Conservation (phyloP, 2,797 vertebrate species). For the Bryconaethiops microstoma region DNA sequence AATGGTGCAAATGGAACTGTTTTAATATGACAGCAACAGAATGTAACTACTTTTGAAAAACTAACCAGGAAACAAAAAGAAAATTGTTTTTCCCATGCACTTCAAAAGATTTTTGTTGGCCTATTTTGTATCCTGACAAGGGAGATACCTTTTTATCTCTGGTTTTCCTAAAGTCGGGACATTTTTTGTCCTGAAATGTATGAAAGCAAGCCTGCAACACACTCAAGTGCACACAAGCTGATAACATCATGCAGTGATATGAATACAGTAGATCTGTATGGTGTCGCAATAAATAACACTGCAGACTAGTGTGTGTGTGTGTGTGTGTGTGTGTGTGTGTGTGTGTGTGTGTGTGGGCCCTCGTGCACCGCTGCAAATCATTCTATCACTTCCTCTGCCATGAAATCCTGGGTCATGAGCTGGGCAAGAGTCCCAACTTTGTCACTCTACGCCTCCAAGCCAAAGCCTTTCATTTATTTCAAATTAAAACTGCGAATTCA, state of each 20-base stretch:
- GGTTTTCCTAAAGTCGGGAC: background rate
- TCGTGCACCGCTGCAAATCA: conserved; percentile 49
- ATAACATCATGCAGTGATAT: conserved; percentile 22
- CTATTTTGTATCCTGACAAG: background rate
- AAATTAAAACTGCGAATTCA: conserved; percentile 53
- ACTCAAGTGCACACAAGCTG: background rate
- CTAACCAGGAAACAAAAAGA: too few relatives aligned
- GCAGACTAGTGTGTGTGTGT: background rate
- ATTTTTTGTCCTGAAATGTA: background rate
- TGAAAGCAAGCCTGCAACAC: background rate
- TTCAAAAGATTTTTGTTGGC: background rate
- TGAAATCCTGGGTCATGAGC: conserved; percentile 59
- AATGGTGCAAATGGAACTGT: too few relatives aligned
- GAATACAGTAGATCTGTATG: background rate
- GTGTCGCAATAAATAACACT: conserved; percentile 7
- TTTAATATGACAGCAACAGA: too few relatives aligned
- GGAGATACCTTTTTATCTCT: background rate
- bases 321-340: conserved; percentile 3
- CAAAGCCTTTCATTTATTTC: conserved; percentile 55
- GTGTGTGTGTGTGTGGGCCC: conserved; percentile 35
- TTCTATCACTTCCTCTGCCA: conserved; percentile 55
- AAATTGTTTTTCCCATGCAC: too few relatives aligned
- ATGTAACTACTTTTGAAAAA: too few relatives aligned
- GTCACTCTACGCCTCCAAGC: conserved; percentile 61
- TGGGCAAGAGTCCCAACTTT: conserved; percentile 61